Percentiles rank a stretch among this genome's conserved stretches.
phyloP scores from a whole-genome alignment of 2,888 invertebrate genomes.

The Actias luna region DNA sequence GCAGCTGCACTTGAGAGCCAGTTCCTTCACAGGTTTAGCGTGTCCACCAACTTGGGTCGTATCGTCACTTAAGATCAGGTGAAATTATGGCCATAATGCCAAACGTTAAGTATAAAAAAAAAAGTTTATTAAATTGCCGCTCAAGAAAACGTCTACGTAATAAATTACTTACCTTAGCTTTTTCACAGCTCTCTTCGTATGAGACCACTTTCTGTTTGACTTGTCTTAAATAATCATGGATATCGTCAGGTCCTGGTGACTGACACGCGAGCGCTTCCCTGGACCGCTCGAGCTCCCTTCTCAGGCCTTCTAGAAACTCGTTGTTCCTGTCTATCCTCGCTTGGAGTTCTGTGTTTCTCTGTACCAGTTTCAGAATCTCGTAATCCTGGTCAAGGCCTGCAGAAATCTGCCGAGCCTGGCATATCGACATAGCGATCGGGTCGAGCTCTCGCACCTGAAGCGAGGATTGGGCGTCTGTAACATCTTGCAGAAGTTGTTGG shows the following conservation, averaged over 20 bases:
- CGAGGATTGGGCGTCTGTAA: slow-evolving; percentile 41
- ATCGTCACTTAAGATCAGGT: no score
- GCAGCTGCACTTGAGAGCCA: no score
- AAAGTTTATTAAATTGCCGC: no score
- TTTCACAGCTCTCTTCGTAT: slow-evolving; percentile 66
- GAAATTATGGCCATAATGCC: no score
- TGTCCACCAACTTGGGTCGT: no score
- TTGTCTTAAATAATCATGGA: slow-evolving; percentile 62
- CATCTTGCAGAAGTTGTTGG: slow-evolving; percentile 49
- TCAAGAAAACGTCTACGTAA: not conserved
- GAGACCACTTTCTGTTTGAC: slow-evolving; percentile 61
- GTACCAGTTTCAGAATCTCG: slow-evolving; percentile 59
- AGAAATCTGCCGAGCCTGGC: slow-evolving; percentile 45
- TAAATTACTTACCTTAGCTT: slow-evolving; percentile 52
- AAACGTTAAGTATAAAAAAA: no score
- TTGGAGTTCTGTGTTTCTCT: slow-evolving; percentile 60
- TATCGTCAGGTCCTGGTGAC: slow-evolving; percentile 58
- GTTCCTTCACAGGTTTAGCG: no score
- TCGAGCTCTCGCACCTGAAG: slow-evolving; percentile 51
- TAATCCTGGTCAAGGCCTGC: slow-evolving; percentile 61
- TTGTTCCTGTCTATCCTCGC: slow-evolving; percentile 61
- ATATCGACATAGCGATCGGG: slow-evolving; percentile 51
- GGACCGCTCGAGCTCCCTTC: slow-evolving; percentile 55
- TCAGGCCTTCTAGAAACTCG: slow-evolving; percentile 50
- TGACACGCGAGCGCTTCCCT: slow-evolving; percentile 45